phyloP scores from a whole-genome alignment of 1,140 invertebrate species.

The Drosophila parabipectinata region DNA sequence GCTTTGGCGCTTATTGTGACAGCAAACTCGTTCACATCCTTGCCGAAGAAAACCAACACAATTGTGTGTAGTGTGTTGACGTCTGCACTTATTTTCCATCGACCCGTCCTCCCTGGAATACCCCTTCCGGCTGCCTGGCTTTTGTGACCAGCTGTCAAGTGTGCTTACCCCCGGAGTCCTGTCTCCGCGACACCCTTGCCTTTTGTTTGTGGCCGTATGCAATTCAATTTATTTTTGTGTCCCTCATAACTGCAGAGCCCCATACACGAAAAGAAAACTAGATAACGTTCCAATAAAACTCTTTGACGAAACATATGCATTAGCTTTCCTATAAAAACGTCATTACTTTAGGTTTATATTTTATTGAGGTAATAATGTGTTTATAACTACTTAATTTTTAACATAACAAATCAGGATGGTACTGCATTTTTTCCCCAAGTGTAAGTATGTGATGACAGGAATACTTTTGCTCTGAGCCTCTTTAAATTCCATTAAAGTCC shows the following conservation, averaged over 20 bases:
- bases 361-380: not conserved
- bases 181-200: not conserved
- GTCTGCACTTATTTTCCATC: constrained; percentile 59
- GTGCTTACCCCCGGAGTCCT: constrained; percentile 37
- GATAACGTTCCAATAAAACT: not conserved
- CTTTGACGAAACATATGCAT: not conserved
- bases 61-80: constrained; percentile 44
- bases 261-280: constrained; percentile 21
- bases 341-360: not conserved
- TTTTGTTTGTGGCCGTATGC: constrained; percentile 51
- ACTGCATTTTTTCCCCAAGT: not conserved
- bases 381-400: not conserved
- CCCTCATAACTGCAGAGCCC: constrained; percentile 40
- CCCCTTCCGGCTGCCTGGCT: constrained; percentile 33
- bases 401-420: not conserved
- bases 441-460: constrained; percentile 15
- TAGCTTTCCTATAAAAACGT: not conserved
- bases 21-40: constrained; percentile 42
- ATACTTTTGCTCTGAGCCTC: constrained; percentile 20
- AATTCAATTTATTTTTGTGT: constrained; percentile 75
- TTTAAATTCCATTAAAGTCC: constrained; percentile 74
- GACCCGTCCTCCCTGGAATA: too few relatives aligned
- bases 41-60: constrained; percentile 30
- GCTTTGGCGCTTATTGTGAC: constrained; percentile 63
- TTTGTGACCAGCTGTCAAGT: constrained; percentile 75